Evolutionary conservation across 2,113 vertebrate genomes (phyloP).

Genomic region (Glareola pratincola): DNA sequence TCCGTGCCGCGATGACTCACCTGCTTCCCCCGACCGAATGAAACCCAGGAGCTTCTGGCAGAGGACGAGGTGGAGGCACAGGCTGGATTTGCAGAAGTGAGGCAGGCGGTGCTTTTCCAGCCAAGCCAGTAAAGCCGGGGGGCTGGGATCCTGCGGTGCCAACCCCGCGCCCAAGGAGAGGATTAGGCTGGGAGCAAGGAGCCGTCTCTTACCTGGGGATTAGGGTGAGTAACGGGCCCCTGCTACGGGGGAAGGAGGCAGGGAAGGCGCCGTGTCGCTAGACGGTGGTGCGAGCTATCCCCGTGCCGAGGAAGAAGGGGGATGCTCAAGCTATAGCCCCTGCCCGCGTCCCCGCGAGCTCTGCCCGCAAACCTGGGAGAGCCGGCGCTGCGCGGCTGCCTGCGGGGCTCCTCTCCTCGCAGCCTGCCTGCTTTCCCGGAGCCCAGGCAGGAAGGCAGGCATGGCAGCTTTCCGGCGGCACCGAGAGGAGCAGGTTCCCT

Average conservation of each 20-base stretch:
- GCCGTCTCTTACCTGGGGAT: not conserved
- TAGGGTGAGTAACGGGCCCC: constrained; percentile 17
- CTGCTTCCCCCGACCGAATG: constrained; percentile 69
- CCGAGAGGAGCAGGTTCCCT: not conserved
- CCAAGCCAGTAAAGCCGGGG: constrained; percentile 69
- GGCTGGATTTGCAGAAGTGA: constrained; percentile 76
- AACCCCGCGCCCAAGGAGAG: not conserved
- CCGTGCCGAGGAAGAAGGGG: not conserved
- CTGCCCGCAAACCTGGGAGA: not conserved
- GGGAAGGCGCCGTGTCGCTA: not conserved
- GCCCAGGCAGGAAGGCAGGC: not conserved
- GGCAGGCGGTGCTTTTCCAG: constrained; percentile 71
- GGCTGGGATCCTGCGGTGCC: constrained; percentile 49
- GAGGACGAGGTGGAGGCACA: constrained; percentile 75
- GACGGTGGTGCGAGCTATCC: not conserved
- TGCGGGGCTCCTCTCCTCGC: not conserved
- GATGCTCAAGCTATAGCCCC: not conserved
- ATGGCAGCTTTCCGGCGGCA: not conserved
- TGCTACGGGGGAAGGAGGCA: not conserved
- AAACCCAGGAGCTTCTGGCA: constrained; percentile 72
- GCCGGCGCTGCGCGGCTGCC: not conserved
- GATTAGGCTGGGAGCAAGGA: constrained; percentile 17
- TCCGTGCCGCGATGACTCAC: constrained; percentile 38
- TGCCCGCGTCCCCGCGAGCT: accelerated
- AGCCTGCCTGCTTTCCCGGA: not conserved